Conservation (phyloP, 1,140 invertebrate species). For the Pemphigus obesinymphae region DNA sequence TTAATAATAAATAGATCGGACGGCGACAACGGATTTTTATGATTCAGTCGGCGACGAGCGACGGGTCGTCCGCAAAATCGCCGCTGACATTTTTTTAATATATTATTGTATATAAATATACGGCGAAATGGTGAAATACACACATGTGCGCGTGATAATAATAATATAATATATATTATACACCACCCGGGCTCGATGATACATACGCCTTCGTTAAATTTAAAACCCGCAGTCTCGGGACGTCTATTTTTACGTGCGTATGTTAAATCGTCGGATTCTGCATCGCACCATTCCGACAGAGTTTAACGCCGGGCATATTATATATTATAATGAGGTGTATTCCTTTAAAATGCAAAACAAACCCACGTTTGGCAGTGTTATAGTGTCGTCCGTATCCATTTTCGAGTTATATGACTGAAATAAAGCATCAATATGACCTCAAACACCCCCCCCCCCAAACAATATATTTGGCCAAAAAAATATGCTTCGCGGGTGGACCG, state of each 20-base stretch:
- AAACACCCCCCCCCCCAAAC: too few relatives aligned
- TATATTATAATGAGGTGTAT: too few relatives aligned
- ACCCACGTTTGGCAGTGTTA: too few relatives aligned
- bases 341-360: too few relatives aligned
- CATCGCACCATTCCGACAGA: too few relatives aligned
- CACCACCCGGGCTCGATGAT: not conserved
- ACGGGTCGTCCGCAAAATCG: slow-evolving; percentile 15
- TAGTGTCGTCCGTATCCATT: too few relatives aligned
- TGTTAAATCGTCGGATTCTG: not conserved
- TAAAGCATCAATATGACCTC: too few relatives aligned
- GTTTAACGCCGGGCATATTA: not conserved
- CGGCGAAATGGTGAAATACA: too few relatives aligned
- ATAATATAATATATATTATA: not conserved
- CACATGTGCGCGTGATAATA: not conserved
- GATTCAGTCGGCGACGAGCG: not conserved
- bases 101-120: not conserved
- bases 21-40: slow-evolving; percentile 6
- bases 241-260: slow-evolving; percentile 15
- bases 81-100: not conserved
- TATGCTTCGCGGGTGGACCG: too few relatives aligned
- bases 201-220: slow-evolving; percentile 13
- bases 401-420: too few relatives aligned
- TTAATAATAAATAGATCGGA: slow-evolving; percentile 13
- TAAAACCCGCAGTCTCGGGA: not conserved
- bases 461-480: too few relatives aligned